Conservation (phyloP, 2,797 vertebrate genomes). For the Muscicapa striata region DNA sequence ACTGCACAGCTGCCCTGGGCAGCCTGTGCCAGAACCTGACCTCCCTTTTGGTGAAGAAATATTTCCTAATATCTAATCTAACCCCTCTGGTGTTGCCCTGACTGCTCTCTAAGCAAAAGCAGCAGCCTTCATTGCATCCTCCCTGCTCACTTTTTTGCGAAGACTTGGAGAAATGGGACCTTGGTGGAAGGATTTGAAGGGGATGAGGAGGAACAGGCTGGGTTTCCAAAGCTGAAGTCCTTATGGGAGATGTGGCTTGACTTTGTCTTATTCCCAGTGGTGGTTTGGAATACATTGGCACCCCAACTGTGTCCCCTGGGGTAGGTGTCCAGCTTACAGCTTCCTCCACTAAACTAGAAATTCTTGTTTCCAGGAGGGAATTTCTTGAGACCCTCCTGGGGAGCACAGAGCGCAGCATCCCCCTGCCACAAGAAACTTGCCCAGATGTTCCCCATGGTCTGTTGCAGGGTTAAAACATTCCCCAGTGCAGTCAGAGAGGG, state of each 20-base stretch:
- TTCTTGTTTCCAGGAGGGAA: background rate
- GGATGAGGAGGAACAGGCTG: background rate
- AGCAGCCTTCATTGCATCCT: fast-evolving
- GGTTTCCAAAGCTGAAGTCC: background rate
- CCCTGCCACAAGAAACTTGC: background rate
- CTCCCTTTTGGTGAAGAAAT: background rate
- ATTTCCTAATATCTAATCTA: background rate
- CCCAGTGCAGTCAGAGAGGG: background rate
- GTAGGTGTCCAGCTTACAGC: background rate
- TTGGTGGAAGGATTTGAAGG: background rate
- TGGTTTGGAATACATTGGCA: background rate
- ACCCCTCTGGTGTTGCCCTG: background rate
- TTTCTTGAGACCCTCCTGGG: background rate
- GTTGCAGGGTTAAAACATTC: background rate
- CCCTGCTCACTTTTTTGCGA: background rate
- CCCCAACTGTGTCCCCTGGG: fast-evolving
- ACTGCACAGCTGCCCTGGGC: background rate
- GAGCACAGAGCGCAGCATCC: fast-evolving
- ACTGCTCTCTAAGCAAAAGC: background rate
- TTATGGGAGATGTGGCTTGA: background rate
- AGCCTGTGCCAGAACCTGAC: background rate
- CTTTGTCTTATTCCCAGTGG: fast-evolving
- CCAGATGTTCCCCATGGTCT: background rate
- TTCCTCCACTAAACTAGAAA: background rate
- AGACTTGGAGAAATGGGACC: background rate